phyloP scores from a whole-genome alignment of 2,888 invertebrate genomes.

The Campaea margaritaria region DNA sequence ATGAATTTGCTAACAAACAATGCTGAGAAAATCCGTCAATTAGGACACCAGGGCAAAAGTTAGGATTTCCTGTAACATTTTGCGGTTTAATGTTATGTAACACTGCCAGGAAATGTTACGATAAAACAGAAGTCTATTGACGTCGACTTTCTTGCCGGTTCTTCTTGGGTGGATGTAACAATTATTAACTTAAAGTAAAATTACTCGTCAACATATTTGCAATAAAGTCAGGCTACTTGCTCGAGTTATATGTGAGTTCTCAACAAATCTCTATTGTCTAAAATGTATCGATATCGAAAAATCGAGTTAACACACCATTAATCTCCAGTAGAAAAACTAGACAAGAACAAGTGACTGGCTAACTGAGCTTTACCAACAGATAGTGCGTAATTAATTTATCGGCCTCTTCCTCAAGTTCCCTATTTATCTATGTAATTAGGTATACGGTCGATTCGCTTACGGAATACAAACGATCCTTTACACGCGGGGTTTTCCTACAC shows the following conservation, averaged over 20 bases:
- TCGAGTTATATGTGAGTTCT: too few species aligned
- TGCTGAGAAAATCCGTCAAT: conserved; percentile 26
- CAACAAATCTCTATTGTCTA: neutral
- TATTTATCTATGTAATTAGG: conserved; percentile 24
- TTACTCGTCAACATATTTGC: too few species aligned
- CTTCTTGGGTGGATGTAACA: too few species aligned
- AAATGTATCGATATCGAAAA: neutral
- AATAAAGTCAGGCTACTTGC: too few species aligned
- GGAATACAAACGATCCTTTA: conserved; percentile 8
- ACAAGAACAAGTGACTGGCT: conserved; percentile 4
- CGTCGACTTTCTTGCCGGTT: too few species aligned
- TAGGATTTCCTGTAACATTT: too few species aligned
- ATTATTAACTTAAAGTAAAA: too few species aligned
- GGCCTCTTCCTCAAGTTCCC: conserved; percentile 16
- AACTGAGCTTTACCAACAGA: conserved; percentile 14
- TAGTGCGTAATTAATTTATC: conserved; percentile 24
- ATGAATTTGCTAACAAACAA: conserved; percentile 30
- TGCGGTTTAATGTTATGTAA: too few species aligned
- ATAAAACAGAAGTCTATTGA: too few species aligned
- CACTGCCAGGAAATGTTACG: too few species aligned
- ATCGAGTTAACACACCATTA: neutral
- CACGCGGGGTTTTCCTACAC: too few species aligned
- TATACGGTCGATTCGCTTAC: conserved; percentile 21
- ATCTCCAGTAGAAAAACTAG: neutral
- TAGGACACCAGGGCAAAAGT: neutral